Base-by-base conservation (phyloP, 2,113 vertebrate species). In the Anguilla japonica region DNA sequence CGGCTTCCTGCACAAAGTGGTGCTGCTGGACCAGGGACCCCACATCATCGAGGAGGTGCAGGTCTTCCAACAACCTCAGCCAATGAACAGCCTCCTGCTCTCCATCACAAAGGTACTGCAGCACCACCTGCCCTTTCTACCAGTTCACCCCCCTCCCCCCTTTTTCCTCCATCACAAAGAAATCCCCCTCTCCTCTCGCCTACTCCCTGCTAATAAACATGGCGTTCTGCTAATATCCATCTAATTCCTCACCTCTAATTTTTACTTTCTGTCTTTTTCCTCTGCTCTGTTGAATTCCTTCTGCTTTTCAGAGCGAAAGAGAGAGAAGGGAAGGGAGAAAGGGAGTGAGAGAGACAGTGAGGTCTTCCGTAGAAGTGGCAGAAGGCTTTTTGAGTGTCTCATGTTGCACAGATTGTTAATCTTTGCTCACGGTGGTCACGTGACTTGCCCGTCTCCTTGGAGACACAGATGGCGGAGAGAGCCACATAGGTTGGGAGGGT, bases 1-100 rank as follows among this genome's bases (percentile, higher is more conserved):
- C 0, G 98, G 98, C 53, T 98, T 95, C 95, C 93, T 99, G 83
- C 98, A 99, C 91, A 99, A 99, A 93, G 95, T 94, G 0, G 97
- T 99, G 71, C 94, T 97, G 87, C 89, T 97, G 86, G 94, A 94
- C 67, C 92, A 89, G 0, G 92, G 97, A 2, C 95, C 89, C 13
- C 94, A 98, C 89, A 96, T 98, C 43, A 94, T 97, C 0, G 98
- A 99, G 91, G 98, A 98, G 93, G 91, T 96, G 13, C 97, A 98
- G 91, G 95, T 97, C 22, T 97, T 98, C 87, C 89, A 88, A 87
- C 91, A 94, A 1, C 91, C 94, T 0, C 97, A 99, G 90, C 87
- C 94, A 0, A 91, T 98, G 89, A 97, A 94, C 85, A 98, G 93
- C 89, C 89, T 99, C 86, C 94, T 97, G 87, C 94, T 99, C 40